Base-by-base conservation (phyloP, 2,797 vertebrate species). In the Silurus aristotelis region DNA sequence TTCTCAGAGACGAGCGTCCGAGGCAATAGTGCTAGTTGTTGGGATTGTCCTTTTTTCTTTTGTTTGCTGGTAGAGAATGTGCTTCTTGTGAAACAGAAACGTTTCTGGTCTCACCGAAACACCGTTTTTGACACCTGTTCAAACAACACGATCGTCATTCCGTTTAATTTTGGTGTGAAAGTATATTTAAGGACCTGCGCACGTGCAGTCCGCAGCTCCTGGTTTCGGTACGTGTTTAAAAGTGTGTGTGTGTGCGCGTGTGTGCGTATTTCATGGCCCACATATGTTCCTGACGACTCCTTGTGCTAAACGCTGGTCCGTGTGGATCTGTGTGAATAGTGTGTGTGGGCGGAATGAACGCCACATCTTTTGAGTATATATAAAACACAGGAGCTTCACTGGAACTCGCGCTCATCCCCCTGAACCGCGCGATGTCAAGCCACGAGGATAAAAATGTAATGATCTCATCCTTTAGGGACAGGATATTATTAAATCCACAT, bases 401-500 rank as follows among this genome's bases (percentile, higher is more conserved):
- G 55, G 14, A 58, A 58, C 25, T 77, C 75, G 20, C 55, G 17
- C 56, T 22, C 56, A 58, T 56, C 52, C 27, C 15, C 25, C 73
- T 43, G 56, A 78, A 78, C 31, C 12, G 2, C 56, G 61, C 17
- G 38, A 22, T 46, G 58, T 79, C 31, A n/a, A 48, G 58, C 38
- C 31, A 63, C 38, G 25, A 79, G 38, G 20, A 63, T 38, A 38
- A 46, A 60, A 63, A 79, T 79, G n/a, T n/a, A 64, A 46, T 77
- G 31, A 64, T 48, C 60, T 80, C 25, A 46, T 46, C 38, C 13
- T 22, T 80, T 22, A 80, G 77, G 77, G 38, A 63, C 22, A 80
- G 58, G 73, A 56, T 63, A 79, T 46, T 58, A 63, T 79, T 61
- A 79, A 79, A 79, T 15, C 38, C 77, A 43, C 56, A n/a, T 60